These are phyloP conservation scores for Melieria omissa DNA, from an alignment of 2,888 invertebrate species.

Conservation along the genomic window DNA sequence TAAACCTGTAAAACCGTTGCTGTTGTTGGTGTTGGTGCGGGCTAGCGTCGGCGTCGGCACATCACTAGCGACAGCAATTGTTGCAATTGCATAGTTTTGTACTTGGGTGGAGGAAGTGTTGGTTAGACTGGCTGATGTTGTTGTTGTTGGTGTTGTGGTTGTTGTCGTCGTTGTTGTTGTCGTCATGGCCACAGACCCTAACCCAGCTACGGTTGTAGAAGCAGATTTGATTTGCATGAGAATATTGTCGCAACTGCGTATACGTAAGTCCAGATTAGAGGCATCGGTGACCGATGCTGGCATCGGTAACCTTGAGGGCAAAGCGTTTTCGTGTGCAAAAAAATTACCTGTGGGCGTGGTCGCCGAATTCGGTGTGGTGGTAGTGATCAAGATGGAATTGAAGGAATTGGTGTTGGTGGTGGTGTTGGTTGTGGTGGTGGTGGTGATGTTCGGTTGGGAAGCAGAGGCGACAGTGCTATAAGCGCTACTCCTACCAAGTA, in stretches of 20 bases:
- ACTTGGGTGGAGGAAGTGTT: neutral
- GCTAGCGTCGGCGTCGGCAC: neutral
- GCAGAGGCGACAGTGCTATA: constrained; percentile 11
- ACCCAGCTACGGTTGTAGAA: constrained; percentile 34
- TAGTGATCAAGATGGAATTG: neutral
- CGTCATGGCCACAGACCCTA: constrained; percentile 16
- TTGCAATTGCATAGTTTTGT: neutral
- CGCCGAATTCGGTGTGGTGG: constrained; percentile 23
- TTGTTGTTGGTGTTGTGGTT: neutral
- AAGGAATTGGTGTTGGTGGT: constrained; percentile 10
- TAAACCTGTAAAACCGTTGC: constrained; percentile 33
- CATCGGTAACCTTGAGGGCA: constrained; percentile 46
- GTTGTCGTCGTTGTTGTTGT: constrained; percentile 21
- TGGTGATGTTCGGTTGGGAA: constrained; percentile 13
- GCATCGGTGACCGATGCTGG: constrained; percentile 7
- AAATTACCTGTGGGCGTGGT: constrained; percentile 37
- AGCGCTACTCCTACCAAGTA: neutral
- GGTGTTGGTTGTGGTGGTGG: constrained; percentile 19
- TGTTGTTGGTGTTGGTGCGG: constrained; percentile 7
- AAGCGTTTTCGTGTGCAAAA: constrained; percentile 46
- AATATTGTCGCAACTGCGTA: constrained; percentile 56
- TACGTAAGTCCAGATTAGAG: constrained; percentile 39
- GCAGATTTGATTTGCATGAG: constrained; percentile 49
- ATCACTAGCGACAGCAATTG: neutral
- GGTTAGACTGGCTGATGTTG: constrained; percentile 10